Evolutionary conservation across 1,140 invertebrate species (phyloP).

Genomic region (Bacillus rossius): DNA sequence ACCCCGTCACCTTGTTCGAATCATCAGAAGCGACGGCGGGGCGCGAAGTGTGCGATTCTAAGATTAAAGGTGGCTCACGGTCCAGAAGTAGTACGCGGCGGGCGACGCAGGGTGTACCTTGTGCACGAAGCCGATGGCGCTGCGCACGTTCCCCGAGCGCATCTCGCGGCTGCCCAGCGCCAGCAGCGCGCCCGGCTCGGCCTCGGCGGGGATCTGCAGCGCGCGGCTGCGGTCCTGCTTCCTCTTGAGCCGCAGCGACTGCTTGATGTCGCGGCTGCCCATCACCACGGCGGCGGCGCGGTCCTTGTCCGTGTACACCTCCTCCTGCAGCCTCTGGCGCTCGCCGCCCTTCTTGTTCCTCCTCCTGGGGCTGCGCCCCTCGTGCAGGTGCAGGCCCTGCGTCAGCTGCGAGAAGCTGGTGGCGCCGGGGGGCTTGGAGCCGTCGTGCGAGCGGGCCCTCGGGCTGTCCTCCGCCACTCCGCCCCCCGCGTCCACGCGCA

Average conservation of each 20-base stretch:
- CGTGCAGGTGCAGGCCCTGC: slow-evolving; percentile 41
- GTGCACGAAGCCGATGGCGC: slow-evolving; percentile 67
- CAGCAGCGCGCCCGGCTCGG: slow-evolving; percentile 66
- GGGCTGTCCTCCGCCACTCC: slow-evolving; percentile 11
- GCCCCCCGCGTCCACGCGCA: slow-evolving; percentile 52
- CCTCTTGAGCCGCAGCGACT: slow-evolving; percentile 71
- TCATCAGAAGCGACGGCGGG: too few species aligned
- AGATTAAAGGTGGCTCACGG: too few species aligned
- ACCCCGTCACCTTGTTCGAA: too few species aligned
- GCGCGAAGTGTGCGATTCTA: too few species aligned
- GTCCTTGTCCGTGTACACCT: slow-evolving; percentile 86
- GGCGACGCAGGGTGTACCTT: too few species aligned
- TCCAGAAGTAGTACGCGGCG: too few species aligned
- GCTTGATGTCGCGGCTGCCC: slow-evolving; percentile 77
- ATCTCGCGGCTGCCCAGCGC: slow-evolving; percentile 69
- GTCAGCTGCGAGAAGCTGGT: slow-evolving; percentile 32
- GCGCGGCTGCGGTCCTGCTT: slow-evolving; percentile 67
- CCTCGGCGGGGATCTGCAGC: slow-evolving; percentile 69
- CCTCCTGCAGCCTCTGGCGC: slow-evolving; percentile 49
- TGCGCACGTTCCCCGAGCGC: slow-evolving; percentile 58
- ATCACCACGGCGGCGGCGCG: slow-evolving; percentile 81
- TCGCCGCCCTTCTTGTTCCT: slow-evolving; percentile 26
- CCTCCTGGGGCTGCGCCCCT: slow-evolving; percentile 32
- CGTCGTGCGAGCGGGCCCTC: neutral
- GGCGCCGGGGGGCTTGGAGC: neutral